These are phyloP conservation scores for Saccostrea glomerata DNA, from an alignment of 1,140 invertebrate species.

Conservation along the genomic window DNA sequence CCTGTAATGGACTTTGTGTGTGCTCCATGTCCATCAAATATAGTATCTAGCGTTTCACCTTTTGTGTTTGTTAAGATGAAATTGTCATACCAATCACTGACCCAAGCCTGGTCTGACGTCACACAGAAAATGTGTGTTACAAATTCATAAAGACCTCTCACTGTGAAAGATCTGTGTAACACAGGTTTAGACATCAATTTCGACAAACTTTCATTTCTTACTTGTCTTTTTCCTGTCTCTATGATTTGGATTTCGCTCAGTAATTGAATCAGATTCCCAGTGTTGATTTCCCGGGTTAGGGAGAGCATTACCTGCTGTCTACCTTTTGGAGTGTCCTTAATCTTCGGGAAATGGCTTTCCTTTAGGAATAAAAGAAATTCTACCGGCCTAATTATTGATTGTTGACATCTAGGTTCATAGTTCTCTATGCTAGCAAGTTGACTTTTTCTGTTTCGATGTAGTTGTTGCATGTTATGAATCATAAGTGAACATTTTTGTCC, in stretches of 20 bases:
- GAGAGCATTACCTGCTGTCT: not conserved
- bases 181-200: not conserved
- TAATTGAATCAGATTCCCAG: not conserved
- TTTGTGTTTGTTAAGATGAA: not conserved
- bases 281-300: not conserved
- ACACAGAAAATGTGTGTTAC: not conserved
- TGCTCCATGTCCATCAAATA: not conserved
- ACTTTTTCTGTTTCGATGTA: not conserved
- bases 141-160: not conserved
- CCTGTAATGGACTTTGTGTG: not conserved
- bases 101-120: not conserved
- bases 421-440: not conserved
- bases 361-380: not conserved
- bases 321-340: not conserved
- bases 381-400: not conserved
- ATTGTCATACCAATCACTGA: not conserved
- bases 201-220: not conserved
- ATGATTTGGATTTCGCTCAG: not conserved
- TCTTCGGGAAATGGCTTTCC: not conserved
- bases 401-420: not conserved
- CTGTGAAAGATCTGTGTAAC: not conserved
- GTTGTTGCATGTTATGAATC: too few relatives aligned
- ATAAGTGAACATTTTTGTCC: too few relatives aligned
- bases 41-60: not conserved
- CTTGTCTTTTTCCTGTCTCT: not conserved